phyloP scores from a whole-genome alignment of 2,113 vertebrate genomes.

The Myanophis thanlyinensis region DNA sequence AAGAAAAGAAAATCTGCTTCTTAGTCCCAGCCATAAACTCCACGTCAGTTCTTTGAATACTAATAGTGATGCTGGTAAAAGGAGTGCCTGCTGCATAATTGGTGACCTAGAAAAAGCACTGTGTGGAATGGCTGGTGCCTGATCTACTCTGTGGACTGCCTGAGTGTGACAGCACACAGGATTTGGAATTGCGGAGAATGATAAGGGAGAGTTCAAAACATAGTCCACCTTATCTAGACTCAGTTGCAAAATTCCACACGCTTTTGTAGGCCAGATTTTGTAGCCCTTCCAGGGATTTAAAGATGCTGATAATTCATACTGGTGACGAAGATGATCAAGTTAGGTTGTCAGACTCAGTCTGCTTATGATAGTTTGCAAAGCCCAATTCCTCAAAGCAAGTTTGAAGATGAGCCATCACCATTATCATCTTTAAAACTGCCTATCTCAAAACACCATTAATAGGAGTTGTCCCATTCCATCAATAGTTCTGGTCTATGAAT shows the following conservation, averaged over 20 bases:
- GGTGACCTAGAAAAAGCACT: constrained; percentile 22
- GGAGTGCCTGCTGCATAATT: constrained; percentile 6
- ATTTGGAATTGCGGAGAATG: not conserved
- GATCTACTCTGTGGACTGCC: not conserved
- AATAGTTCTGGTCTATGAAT: not conserved
- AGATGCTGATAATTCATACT: not conserved
- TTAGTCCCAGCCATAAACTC: not conserved
- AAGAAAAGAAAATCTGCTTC: not conserved
- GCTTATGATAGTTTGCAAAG: not conserved
- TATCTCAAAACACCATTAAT: not conserved
- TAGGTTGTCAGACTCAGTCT: not conserved
- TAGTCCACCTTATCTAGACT: not conserved
- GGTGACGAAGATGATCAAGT: not conserved
- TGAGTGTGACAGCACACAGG: not conserved
- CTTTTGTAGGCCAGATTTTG: not conserved
- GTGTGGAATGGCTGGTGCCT: not conserved
- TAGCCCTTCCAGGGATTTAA: not conserved
- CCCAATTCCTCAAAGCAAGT: not conserved
- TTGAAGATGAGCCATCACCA: not conserved
- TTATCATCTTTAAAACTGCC: not conserved
- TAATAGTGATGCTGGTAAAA: not conserved
- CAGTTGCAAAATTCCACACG: not conserved
- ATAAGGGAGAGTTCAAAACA: not conserved
- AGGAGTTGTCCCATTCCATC: not conserved
- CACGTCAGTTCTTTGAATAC: not conserved